A percentile compares a stretch with the other conserved stretches of the same genome.
Evolutionary conservation across 2,888 invertebrate species (phyloP).

Genomic region (Therioaphis trifolii): DNA sequence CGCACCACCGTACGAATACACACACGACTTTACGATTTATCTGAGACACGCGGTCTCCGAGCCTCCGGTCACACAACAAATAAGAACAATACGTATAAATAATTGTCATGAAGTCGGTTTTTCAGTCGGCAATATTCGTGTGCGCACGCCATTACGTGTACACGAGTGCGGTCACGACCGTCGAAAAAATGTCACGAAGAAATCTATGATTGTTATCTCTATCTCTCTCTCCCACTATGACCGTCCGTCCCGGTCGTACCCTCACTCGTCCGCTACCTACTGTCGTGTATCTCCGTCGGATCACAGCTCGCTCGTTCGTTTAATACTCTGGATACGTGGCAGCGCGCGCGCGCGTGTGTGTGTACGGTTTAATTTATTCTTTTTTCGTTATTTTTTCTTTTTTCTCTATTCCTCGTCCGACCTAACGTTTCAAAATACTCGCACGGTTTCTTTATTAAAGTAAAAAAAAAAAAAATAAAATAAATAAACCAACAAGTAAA

Average conservation of each 20-base stretch:
- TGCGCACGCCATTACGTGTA: conserved; percentile 43
- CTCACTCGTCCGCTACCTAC: too few relatives aligned
- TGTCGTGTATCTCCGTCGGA: too few relatives aligned
- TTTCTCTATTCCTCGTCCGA: not conserved
- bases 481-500: not conserved
- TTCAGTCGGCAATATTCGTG: conserved; percentile 51
- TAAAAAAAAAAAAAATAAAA: not conserved
- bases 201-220: conserved; percentile 61
- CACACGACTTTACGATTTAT: conserved; percentile 58
- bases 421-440: conserved; percentile 51
- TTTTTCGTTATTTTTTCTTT: conserved; percentile 1
- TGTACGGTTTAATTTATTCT: conserved; percentile 49
- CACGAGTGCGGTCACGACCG: conserved; percentile 52
- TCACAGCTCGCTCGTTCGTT: too few relatives aligned
- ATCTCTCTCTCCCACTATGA: not conserved
- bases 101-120: conserved; percentile 62
- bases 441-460: conserved; percentile 35
- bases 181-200: conserved; percentile 61
- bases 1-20: not conserved
- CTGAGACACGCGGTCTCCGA: conserved; percentile 53
- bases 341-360: not conserved
- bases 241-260: not conserved
- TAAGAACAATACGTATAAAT: conserved; percentile 61
- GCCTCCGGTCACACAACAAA: conserved; percentile 42
- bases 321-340: too few relatives aligned